Base-by-base conservation (phyloP, 30 jellyfish, hydroid and myxozoan species). In the Aurelia aurita region DNA sequence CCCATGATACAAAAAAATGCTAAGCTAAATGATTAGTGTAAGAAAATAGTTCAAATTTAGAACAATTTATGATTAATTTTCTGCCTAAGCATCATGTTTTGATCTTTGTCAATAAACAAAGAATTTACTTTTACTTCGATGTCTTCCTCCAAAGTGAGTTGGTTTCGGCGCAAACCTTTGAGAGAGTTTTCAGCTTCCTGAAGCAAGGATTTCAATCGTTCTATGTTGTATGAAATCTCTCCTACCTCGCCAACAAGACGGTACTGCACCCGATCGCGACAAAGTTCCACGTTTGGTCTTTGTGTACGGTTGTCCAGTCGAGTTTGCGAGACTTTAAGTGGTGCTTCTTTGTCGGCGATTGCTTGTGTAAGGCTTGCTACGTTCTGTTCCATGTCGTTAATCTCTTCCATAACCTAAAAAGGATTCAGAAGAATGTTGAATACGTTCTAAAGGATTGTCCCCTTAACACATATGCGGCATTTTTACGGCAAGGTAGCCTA, bases 241-340 rank as follows among this genome's bases (percentile, higher is more conserved):
- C 90, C 96, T 14, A 87, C 98, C 65, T 93, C 98, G 19, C 79
- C 80, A 22, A 88, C 96, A 45, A 93, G 96, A 35, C 95, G 91
- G 54, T 87, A 87, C 72, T 93, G 97, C 71, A 87, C 97, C 11
- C 94, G 93, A 49, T 93, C 98, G 19, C 97, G 96, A 65, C 98
- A 93, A 25, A 93, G 87, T 45, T 93, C 98, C 26, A 88, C 94
- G 74, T 93, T 87, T 15, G 98, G 98, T 21, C 98, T 84, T 19
- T 65, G 77, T 18, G 97, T 69, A 45, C 98, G 92, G 26, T 87
- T 82, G 80, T 93, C 98, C 22, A 93, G 91, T 25, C 98, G 94
- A 9, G 96, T 86, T 44, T 93, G 97, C 14, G 98, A 90, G 1
- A 93, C 96, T 79, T 93, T 87, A 87, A 93, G 79, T 7, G 98